Evolutionary conservation across 2,888 invertebrate species (phyloP).

Genomic region (Pharmacophagus antenor): DNA sequence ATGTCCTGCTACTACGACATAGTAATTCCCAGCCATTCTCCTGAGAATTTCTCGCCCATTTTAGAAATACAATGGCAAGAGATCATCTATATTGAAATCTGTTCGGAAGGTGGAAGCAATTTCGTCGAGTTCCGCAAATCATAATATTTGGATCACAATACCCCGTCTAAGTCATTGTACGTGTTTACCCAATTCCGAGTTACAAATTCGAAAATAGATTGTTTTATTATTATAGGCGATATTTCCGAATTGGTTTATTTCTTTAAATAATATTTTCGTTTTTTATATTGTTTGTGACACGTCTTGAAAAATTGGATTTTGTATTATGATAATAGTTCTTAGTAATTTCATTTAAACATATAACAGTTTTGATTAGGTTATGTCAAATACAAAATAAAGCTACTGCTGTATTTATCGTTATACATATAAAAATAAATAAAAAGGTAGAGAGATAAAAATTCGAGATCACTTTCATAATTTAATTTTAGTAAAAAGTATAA

Average conservation of each 20-base stretch:
- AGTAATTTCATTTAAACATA: too few relatives aligned
- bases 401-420: too few relatives aligned
- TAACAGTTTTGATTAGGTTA: too few relatives aligned
- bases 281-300: too few relatives aligned
- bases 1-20: not conserved
- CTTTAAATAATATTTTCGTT: not conserved
- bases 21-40: not conserved
- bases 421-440: too few relatives aligned
- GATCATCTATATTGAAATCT: slow-evolving; percentile 11
- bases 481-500: too few relatives aligned
- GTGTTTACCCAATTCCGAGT: slow-evolving; percentile 12
- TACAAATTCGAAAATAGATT: not conserved
- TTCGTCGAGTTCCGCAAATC: slow-evolving; percentile 14
- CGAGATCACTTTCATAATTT: too few relatives aligned
- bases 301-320: not conserved
- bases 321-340: too few relatives aligned
- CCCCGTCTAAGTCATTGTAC: not conserved
- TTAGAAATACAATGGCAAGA: not conserved
- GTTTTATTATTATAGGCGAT: not conserved
- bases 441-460: too few relatives aligned
- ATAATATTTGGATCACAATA: slow-evolving; percentile 17
- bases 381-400: too few relatives aligned
- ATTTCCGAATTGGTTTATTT: not conserved
- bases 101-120: slow-evolving; percentile 16
- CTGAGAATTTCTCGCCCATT: not conserved